These are phyloP conservation scores for Ailuropoda melanoleuca DNA, from an alignment of 2,113 vertebrate species.

Conservation along the genomic window DNA sequence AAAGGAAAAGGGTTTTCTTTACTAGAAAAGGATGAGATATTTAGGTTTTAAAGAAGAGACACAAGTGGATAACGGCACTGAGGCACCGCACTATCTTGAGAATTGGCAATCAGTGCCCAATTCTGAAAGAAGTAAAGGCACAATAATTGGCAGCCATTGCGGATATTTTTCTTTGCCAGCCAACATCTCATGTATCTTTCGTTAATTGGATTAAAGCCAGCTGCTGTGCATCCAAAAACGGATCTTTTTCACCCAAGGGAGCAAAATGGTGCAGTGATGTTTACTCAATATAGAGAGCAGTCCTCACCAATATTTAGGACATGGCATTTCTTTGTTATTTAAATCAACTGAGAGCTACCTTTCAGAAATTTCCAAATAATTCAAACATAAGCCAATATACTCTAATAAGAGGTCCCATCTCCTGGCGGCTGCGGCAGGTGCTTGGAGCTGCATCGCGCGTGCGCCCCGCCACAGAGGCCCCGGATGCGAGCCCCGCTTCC, in stretches of 20 bases:
- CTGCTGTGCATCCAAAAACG: not conserved
- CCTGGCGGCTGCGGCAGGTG: not conserved
- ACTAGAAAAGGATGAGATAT: not conserved
- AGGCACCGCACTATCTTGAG: not conserved
- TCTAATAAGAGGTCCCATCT: fast-evolving
- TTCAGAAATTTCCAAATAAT: not conserved
- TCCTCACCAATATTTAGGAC: not conserved
- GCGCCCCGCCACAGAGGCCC: fast-evolving
- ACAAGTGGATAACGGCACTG: not conserved
- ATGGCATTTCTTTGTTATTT: not conserved
- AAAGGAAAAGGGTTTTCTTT: not conserved
- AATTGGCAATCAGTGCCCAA: not conserved
- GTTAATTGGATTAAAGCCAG: not conserved
- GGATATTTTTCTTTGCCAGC: not conserved
- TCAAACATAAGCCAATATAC: not conserved
- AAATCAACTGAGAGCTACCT: not conserved
- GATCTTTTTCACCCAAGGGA: not conserved
- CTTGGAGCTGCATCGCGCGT: fast-evolving
- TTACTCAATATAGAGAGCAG: fast-evolving
- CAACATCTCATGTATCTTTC: not conserved
- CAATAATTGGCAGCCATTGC: not conserved
- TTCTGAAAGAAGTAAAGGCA: conserved; percentile 20
- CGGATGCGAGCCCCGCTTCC: fast-evolving
- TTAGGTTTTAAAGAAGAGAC: not conserved
- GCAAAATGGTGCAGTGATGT: fast-evolving